Evolutionary conservation across 2,888 invertebrate genomes (phyloP), one percentile per base, ranked within the genome.

Genomic region (Mylabris sibirica): DNA sequence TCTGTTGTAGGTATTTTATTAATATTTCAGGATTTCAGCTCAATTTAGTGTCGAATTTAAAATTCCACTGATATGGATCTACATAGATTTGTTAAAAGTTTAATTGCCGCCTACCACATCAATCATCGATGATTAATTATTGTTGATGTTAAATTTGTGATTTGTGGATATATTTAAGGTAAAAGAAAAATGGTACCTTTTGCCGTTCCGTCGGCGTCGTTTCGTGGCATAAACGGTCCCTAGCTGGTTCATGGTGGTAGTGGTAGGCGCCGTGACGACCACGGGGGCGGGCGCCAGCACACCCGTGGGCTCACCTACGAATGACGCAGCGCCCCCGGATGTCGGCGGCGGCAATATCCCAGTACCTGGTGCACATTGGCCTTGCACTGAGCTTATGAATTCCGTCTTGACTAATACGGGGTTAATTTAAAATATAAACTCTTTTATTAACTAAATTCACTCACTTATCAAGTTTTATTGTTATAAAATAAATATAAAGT

Each of bases 151-250:
- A 20, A 49, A 57, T 26, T 24, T 3, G 12, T 57, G 17, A 49
- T 57, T n/a, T n/a, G n/a, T 57, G n/a, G 11, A 4, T 24, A 2
- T 3, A 24, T 57, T 53, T 49, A 8, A 8, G 17, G 6, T 49
- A 5, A 20, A 8, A 20, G 17, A 5, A 4, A 1, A 5, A 26
- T 41, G 60, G 61, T 86, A 97, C 98, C 97, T 97, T 89, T 98
- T 98, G 76, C 97, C 97, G 87, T 97, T 98, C 84, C 98, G 90
- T 81, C 98, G 89, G 83, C 98, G 90, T 83, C 98, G 88, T 87
- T 98, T 98, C 80, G 98, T 98, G 80, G 98, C 98, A 87, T 98
- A 98, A 82, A 98, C 98, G 81, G 97, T 98, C 78, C 96, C 96
- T 82, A 97, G 91, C 85, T 96, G 96, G 88, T 94, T 96, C 91